A percentile compares a stretch with the other conserved stretches of the same genome.
Conservation (phyloP, 2,888 invertebrate genomes). For the Lithophane semibrunnea region DNA sequence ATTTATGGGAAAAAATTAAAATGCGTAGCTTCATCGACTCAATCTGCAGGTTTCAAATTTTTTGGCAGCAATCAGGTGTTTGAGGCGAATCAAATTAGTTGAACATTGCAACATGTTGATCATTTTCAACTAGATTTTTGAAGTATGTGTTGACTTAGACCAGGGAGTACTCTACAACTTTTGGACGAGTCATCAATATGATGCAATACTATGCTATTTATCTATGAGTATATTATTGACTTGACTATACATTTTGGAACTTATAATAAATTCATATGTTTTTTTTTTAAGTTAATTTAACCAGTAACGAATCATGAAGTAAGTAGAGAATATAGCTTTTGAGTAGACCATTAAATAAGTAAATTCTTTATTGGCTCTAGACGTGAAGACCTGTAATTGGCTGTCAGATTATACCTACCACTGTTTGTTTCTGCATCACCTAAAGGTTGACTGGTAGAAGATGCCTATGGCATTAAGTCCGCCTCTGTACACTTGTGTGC, state of each 20-base stretch:
- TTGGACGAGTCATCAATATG: constrained; percentile 55
- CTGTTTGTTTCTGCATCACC: too few relatives aligned
- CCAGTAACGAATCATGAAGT: neutral
- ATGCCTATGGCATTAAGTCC: too few relatives aligned
- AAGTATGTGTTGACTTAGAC: constrained; percentile 31
- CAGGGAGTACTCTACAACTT: constrained; percentile 10
- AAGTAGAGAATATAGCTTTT: neutral
- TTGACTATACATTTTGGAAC: constrained; percentile 15
- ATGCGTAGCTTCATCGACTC: constrained; percentile 37
- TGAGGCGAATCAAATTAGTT: neutral
- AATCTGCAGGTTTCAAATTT: constrained; percentile 38
- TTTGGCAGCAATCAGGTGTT: constrained; percentile 49
- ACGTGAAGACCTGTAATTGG: too few relatives aligned
- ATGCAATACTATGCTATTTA: constrained; percentile 43
- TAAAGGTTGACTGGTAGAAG: too few relatives aligned
- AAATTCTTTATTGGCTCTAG: too few relatives aligned
- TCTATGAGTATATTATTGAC: constrained; percentile 28
- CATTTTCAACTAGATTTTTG: constrained; percentile 9
- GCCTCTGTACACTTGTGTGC: too few relatives aligned
- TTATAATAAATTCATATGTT: neutral
- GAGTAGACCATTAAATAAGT: neutral
- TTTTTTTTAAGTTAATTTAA: neutral
- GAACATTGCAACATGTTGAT: constrained; percentile 1
- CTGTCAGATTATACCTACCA: too few relatives aligned
- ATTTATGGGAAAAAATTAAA: constrained; percentile 39